These are phyloP conservation scores for Clarias platycephalus DNA, from an alignment of 2,797 vertebrate species.

Conservation along the genomic window DNA sequence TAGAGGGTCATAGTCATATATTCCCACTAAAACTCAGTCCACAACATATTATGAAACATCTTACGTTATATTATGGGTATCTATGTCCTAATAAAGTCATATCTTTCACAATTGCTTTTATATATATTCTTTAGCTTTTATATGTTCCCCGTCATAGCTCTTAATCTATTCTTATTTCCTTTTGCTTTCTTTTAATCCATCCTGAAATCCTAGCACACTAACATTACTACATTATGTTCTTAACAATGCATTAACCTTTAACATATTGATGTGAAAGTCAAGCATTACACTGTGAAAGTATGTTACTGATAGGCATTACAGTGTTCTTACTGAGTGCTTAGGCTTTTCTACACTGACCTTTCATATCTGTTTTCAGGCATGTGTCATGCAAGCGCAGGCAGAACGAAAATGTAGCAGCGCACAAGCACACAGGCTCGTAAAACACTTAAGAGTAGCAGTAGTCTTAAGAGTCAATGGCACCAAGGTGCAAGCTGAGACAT, in stretches of 20 bases:
- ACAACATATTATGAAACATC: not conserved
- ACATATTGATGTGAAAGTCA: slow-evolving; percentile 13
- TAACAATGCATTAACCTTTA: slow-evolving; percentile 29
- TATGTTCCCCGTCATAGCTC: not conserved
- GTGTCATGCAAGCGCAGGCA: slow-evolving; percentile 58
- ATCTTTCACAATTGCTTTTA: not conserved
- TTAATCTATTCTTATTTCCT: not conserved
- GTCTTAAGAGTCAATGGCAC: slow-evolving; percentile 37
- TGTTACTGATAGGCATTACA: slow-evolving; percentile 1
- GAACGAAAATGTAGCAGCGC: not conserved
- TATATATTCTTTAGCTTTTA: not conserved
- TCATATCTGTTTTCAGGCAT: slow-evolving; percentile 14
- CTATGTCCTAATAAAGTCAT: not conserved
- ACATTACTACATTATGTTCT: slow-evolving; percentile 2
- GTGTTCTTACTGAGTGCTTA: slow-evolving; percentile 1
- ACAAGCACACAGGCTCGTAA: slow-evolving; percentile 14
- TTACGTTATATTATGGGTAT: not conserved
- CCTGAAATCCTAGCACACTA: not conserved
- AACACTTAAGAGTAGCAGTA: slow-evolving; percentile 21
- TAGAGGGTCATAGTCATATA: not conserved
- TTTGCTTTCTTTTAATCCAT: not conserved
- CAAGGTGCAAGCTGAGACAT: slow-evolving; percentile 64
- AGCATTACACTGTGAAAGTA: slow-evolving; percentile 1
- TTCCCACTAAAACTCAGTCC: not conserved
- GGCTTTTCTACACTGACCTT: not conserved